Conservation (phyloP, 2,113 vertebrate genomes). For the Lagopus leucura region DNA sequence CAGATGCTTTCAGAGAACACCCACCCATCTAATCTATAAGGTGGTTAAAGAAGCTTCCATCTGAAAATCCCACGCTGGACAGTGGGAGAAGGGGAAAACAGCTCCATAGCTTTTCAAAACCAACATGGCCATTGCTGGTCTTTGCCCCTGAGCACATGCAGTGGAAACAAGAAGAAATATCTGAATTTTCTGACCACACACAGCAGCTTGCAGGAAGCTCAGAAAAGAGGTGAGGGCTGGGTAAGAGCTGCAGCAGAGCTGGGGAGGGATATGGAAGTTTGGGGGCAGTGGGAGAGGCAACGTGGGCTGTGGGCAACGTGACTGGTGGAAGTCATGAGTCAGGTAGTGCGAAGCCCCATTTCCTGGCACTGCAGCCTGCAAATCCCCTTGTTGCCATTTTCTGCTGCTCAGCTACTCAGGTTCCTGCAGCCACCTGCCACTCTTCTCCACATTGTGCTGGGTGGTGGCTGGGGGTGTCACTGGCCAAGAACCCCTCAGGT, state of each 20-base stretch:
- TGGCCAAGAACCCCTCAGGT: background rate
- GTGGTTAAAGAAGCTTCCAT: background rate
- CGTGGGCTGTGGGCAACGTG: accelerated
- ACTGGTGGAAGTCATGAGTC: background rate
- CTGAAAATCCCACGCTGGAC: accelerated
- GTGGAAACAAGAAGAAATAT: background rate
- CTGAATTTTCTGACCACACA: background rate
- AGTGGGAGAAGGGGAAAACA: background rate
- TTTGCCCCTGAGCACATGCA: background rate
- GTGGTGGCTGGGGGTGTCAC: background rate
- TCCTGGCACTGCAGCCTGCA: background rate
- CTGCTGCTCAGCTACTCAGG: background rate
- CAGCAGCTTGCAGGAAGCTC: background rate
- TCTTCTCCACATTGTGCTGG: conserved; percentile 29
- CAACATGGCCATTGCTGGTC: background rate
- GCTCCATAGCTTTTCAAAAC: accelerated
- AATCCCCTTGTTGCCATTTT: background rate
- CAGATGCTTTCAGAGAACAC: background rate
- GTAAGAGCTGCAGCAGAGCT: background rate
- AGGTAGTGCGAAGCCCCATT: background rate
- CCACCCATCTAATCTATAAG: background rate
- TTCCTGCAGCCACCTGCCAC: background rate
- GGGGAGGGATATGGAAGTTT: background rate
- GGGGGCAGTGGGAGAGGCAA: background rate
- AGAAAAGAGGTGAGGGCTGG: accelerated